Evolutionary conservation across 2,113 vertebrate genomes (phyloP).

Genomic region (Eudorcas thomsonii): DNA sequence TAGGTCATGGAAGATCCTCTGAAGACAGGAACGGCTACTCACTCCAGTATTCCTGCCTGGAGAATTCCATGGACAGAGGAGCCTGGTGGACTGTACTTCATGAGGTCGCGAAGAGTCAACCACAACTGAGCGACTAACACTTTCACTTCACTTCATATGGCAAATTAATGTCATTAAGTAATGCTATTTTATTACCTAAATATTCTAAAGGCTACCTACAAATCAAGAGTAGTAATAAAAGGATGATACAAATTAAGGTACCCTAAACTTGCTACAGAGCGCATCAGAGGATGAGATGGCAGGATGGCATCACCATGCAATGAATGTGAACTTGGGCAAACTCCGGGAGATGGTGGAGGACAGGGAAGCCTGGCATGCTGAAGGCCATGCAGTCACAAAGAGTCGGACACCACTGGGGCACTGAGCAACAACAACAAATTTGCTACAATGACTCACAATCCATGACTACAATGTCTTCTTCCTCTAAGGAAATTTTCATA

Average conservation of each 20-base stretch:
- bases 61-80: background rate
- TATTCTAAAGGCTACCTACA: background rate
- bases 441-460: conserved; percentile 3
- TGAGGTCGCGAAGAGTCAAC: background rate
- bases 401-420: background rate
- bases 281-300: background rate
- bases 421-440: background rate
- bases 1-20: background rate
- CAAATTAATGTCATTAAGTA: background rate
- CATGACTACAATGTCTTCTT: background rate
- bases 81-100: background rate
- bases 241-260: background rate
- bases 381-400: background rate
- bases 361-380: background rate
- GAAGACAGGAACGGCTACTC: background rate
- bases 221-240: background rate
- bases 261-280: background rate
- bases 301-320: background rate
- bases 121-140: background rate
- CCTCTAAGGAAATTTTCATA: background rate
- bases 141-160: background rate
- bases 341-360: background rate
- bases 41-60: background rate
- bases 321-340: background rate
- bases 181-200: background rate